Conservation (phyloP, 92 coral and sea anemone species). For the Pocillopora meandrina region DNA sequence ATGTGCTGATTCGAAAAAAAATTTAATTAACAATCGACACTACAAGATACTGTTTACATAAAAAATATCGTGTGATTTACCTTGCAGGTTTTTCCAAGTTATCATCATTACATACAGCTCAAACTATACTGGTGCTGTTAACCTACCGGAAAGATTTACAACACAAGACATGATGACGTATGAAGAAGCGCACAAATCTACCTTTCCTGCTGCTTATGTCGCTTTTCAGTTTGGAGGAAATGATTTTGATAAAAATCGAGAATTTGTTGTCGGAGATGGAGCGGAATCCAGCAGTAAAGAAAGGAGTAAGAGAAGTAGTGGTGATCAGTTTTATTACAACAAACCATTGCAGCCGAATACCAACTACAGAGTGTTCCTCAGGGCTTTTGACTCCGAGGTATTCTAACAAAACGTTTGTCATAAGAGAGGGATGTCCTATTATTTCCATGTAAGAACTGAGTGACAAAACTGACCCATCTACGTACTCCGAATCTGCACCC, state of each 20-base stretch:
- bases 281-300: background rate
- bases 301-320: background rate
- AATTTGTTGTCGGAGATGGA: background rate
- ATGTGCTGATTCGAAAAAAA: no score
- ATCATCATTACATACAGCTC: background rate
- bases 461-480: no score
- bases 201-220: background rate
- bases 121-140: background rate
- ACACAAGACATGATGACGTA: slow-evolving; percentile 3
- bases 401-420: background rate
- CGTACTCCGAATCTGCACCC: no score
- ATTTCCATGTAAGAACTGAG: no score
- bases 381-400: slow-evolving; percentile 10
- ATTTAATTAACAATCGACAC: no score
- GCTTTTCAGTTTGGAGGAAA: slow-evolving; percentile 13
- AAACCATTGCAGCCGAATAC: slow-evolving; percentile 10
- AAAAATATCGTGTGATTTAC: background rate
- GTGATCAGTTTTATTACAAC: background rate
- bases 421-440: no score
- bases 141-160: background rate
- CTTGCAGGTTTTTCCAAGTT: slow-evolving; percentile 10
- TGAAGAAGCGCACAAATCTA: background rate
- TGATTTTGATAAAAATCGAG: background rate
- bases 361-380: background rate
- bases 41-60: no score